Conservation (phyloP, 1,140 invertebrate genomes). For the Paraescarpia echinospica region DNA sequence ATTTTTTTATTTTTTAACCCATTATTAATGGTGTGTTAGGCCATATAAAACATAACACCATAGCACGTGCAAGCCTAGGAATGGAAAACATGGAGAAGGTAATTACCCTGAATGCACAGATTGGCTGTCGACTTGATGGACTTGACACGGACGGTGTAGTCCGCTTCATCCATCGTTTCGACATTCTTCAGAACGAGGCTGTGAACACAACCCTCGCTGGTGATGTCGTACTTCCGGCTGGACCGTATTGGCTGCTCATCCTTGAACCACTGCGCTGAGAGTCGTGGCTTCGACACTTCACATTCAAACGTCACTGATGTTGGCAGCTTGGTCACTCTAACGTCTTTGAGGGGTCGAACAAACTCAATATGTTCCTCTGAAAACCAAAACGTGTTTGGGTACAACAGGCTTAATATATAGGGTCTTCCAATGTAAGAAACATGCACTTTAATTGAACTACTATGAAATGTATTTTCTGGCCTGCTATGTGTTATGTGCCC, state of each 20-base stretch:
- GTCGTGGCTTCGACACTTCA: constrained; percentile 47
- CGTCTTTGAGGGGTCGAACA: constrained; percentile 45
- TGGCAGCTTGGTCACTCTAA: constrained; percentile 49
- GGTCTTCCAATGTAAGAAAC: background rate
- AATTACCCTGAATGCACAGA: constrained; percentile 72
- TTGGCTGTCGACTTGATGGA: constrained; percentile 71
- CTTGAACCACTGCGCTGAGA: constrained; percentile 46
- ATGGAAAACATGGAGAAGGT: background rate
- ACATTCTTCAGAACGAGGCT: constrained; percentile 28
- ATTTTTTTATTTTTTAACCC: no score
- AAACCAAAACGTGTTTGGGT: background rate
- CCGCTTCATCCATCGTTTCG: constrained; percentile 31
- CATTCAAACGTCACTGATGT: constrained; percentile 51
- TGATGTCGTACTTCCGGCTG: constrained; percentile 13
- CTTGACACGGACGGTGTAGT: constrained; percentile 41
- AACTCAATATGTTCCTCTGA: constrained; percentile 49
- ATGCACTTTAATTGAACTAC: background rate
- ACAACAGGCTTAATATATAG: background rate
- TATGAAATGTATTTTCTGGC: no score
- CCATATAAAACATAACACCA: no score
- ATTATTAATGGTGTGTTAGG: no score
- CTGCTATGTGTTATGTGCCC: no score
- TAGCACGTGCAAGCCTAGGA: no score
- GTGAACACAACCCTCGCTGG: background rate
- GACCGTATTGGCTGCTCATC: constrained; percentile 30